Evolutionary conservation across 1,140 invertebrate genomes (phyloP).

Genomic region (Andricus grossulariae): DNA sequence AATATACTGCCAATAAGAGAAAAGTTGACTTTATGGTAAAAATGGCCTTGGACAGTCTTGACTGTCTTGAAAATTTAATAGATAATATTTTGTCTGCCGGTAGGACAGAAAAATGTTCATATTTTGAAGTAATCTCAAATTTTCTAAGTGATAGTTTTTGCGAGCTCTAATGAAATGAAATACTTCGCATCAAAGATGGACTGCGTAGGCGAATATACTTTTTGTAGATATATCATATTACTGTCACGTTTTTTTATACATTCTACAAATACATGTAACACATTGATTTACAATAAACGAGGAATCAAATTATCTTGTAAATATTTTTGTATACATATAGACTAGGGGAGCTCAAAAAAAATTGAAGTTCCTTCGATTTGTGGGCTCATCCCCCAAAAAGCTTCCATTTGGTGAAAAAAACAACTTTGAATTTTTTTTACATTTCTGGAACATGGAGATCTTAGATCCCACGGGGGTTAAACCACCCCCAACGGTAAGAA

Average conservation of each 20-base stretch:
- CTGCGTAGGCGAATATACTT: constrained; percentile 17
- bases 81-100: background rate
- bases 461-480: too few relatives aligned
- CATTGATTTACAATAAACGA: constrained; percentile 35
- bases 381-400: too few relatives aligned
- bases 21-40: background rate
- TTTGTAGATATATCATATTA: constrained; percentile 32
- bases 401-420: too few relatives aligned
- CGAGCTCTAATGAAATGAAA: background rate
- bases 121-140: background rate
- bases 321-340: too few relatives aligned
- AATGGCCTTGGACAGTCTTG: background rate
- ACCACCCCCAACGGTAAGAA: too few relatives aligned
- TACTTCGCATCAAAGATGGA: constrained; percentile 12
- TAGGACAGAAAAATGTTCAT: background rate
- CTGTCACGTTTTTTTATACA: constrained; percentile 34
- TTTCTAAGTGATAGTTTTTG: background rate
- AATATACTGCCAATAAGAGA: constrained; percentile 12
- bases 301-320: constrained; percentile 1
- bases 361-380: too few relatives aligned
- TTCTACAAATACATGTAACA: constrained; percentile 28
- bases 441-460: too few relatives aligned
- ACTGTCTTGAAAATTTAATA: background rate
- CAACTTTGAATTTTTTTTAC: too few relatives aligned
- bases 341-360: too few relatives aligned